Base-by-base conservation (phyloP, 2,888 invertebrate genomes). In the Cataglyphis albicans region DNA sequence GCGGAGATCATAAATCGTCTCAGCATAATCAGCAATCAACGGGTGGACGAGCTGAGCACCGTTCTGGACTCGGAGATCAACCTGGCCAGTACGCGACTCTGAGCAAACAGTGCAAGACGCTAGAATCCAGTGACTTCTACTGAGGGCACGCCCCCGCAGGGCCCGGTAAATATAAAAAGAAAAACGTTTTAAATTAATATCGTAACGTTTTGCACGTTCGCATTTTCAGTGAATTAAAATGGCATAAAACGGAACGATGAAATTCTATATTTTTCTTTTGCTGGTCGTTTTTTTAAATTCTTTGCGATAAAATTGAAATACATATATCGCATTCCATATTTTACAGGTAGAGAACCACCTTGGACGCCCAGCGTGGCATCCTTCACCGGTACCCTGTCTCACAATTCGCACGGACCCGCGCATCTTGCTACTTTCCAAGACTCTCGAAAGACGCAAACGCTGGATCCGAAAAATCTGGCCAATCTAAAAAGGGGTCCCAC, bases 41-140 rank as follows among this genome's bases (percentile, higher is more conserved):
- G 92, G 95, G 95, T 95, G 96, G 92, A 95, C 93, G 94, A 92
- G 86, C 93, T 93, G 94, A 95, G 87, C 95, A 94, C 93, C 94
- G 94, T 91, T 88, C 94, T 94, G 94, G 94, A 91, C 93, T 92
- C 93, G 95, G 94, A 94, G 94, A 94, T 94, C 94, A 94, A 94
- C 94, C 94, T 93, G 96, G 96, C 92, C 98, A 98, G 97, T 98
- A 98, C 97, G 98, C 98, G 95, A 98, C 98, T 95, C 96, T 98
- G 96, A 98, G 98, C 97, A 98, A 98, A 96, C 98, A 98, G 96
- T 98, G 98, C 97, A 98, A 98, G 96, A 98, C 98, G 93, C 96
- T 98, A 90, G 98, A 98, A 96, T 97, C 98, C 94, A 98, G 97
- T 94, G 98, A 98, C 96, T 98, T 98, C 96, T 98, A 98, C 98